phyloP scores from a whole-genome alignment of 2,888 invertebrate species.

The Andrena camellia region DNA sequence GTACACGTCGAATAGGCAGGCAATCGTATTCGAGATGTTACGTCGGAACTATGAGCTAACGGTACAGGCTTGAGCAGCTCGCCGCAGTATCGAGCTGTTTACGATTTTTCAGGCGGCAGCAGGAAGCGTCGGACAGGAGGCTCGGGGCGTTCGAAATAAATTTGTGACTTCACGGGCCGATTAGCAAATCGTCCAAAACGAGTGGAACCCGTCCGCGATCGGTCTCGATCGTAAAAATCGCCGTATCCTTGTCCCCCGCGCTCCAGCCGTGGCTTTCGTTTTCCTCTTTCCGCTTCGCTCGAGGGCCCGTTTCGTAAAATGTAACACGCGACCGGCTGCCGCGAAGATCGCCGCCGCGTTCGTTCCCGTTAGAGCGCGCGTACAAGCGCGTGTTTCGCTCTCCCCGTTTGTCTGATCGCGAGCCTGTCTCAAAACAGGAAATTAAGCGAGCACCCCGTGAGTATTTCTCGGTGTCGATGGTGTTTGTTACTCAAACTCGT shows the following conservation, averaged over 20 bases:
- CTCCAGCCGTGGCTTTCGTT: background rate
- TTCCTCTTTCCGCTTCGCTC: background rate
- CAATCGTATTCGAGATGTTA: conserved; percentile 71
- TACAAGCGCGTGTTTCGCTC: conserved; percentile 1
- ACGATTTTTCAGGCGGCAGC: conserved; percentile 52
- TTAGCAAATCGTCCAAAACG: conserved; percentile 35
- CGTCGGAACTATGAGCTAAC: conserved; percentile 76
- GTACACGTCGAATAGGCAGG: conserved; percentile 40
- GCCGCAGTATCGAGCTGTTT: conserved; percentile 63
- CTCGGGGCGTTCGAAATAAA: conserved; percentile 38
- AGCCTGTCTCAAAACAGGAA: conserved; percentile 16
- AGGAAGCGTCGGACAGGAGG: conserved; percentile 26
- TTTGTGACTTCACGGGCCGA: conserved; percentile 16
- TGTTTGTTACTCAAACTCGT: conserved; percentile 54
- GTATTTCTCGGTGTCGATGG: conserved; percentile 21
- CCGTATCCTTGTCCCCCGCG: background rate
- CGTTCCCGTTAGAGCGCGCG: conserved; percentile 33
- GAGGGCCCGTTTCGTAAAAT: conserved; percentile 20
- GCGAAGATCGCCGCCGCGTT: background rate
- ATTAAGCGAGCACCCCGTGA: conserved; percentile 24
- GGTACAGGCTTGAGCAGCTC: conserved; percentile 72
- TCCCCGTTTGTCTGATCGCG: background rate
- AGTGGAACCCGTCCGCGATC: background rate
- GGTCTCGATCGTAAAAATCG: conserved; percentile 7
- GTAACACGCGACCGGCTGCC: conserved; percentile 22